A percentile compares a stretch with the other conserved stretches of the same genome.
phyloP scores from a whole-genome alignment of 30 jellyfish, hydroid and myxozoan genomes.

The Hydra vulgaris region DNA sequence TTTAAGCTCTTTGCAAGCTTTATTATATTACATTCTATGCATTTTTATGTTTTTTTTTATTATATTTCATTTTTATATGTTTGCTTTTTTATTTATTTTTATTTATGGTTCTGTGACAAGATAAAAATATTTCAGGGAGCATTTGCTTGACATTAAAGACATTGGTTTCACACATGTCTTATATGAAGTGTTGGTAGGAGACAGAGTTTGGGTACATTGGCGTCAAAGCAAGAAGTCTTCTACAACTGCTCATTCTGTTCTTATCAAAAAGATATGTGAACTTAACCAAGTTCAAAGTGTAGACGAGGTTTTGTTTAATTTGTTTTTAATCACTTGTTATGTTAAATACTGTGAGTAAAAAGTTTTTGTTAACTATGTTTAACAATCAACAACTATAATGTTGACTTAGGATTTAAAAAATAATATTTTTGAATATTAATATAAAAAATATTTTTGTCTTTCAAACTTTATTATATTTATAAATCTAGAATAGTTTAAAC shows the following conservation, averaged over 20 bases:
- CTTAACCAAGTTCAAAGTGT: constrained; percentile 2
- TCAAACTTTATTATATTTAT: too few species aligned
- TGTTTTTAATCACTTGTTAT: neutral
- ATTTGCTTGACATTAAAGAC: constrained; percentile 25
- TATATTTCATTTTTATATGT: neutral
- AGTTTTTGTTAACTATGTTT: too few species aligned
- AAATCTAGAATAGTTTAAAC: too few species aligned
- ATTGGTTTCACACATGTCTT: constrained; percentile 40
- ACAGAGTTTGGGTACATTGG: constrained; percentile 44
- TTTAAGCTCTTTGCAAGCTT: neutral
- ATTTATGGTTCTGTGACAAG: neutral
- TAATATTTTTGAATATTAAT: too few species aligned
- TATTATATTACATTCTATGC: neutral
- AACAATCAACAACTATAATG: neutral
- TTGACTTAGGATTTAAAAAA: too few species aligned
- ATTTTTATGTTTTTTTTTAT: neutral
- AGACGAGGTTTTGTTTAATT: constrained; percentile 1
- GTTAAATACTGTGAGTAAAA: too few species aligned
- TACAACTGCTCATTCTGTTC: constrained; percentile 31
- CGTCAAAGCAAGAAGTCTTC: constrained; percentile 32
- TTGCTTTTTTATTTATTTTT: neutral
- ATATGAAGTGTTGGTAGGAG: constrained; percentile 23
- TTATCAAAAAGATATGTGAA: constrained; percentile 29
- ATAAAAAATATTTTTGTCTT: too few species aligned
- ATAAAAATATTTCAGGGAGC: constrained; percentile 18